phyloP scores from a whole-genome alignment of 2,113 vertebrate species.

The Telmatochromis bifrenatus region DNA sequence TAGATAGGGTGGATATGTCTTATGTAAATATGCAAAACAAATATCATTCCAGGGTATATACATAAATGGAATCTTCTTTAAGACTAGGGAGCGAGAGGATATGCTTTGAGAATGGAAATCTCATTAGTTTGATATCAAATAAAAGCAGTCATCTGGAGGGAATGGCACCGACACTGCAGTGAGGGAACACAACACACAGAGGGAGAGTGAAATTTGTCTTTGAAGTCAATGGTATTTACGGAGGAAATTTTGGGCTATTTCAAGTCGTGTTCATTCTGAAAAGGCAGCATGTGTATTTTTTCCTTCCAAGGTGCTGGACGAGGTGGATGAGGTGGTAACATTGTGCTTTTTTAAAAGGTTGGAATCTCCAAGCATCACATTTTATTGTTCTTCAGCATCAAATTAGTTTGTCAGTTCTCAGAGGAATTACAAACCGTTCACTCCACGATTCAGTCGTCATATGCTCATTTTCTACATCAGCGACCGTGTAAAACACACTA shows the following conservation, averaged over 20 bases:
- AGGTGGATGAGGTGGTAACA: neutral
- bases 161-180: constrained; percentile 38
- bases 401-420: neutral
- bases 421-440: neutral
- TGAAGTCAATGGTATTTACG: constrained; percentile 59
- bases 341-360: neutral
- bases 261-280: constrained; percentile 16
- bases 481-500: neutral
- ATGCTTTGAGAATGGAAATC: constrained; percentile 66
- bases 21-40: constrained; percentile 72
- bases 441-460: neutral
- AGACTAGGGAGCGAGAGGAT: constrained; percentile 39
- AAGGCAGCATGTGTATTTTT: neutral
- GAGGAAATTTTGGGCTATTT: constrained; percentile 47
- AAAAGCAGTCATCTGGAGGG: constrained; percentile 66
- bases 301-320: neutral
- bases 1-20: constrained; percentile 58
- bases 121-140: constrained; percentile 74
- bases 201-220: constrained; percentile 53
- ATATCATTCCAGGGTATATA: constrained; percentile 62
- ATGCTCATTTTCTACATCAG: neutral
- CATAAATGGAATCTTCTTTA: constrained; percentile 63
- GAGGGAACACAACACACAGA: constrained; percentile 35
- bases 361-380: neutral
- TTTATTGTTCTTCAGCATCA: neutral